Conservation (phyloP, 2,888 invertebrate genomes). For the Phania funesta region DNA sequence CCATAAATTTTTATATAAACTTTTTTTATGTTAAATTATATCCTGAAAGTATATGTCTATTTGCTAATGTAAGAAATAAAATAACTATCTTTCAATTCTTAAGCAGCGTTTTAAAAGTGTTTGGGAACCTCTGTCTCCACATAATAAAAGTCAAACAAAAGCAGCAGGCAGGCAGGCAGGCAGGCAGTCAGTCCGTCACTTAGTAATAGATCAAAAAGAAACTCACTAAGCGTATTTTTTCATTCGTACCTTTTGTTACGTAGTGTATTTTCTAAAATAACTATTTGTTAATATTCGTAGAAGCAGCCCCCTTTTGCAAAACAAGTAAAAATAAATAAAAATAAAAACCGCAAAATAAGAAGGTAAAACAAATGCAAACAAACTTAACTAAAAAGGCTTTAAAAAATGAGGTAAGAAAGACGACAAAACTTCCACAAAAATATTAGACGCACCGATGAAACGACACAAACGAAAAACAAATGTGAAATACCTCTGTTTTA, state of each 20-base stretch:
- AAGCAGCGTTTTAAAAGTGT: background rate
- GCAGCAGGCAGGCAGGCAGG: constrained; percentile 40
- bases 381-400: constrained; percentile 3
- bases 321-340: constrained; percentile 20
- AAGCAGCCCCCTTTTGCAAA: constrained; percentile 40
- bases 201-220: constrained; percentile 34
- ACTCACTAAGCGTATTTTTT: background rate
- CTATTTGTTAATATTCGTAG: constrained; percentile 43
- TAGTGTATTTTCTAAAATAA: constrained; percentile 11
- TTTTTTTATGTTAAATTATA: too few species aligned
- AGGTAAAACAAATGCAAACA: constrained; percentile 18
- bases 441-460: constrained; percentile 22
- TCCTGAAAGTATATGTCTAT: too few species aligned
- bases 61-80: too few species aligned
- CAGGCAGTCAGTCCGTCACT: constrained; percentile 46
- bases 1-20: too few species aligned
- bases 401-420: constrained; percentile 6
- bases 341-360: constrained; percentile 35
- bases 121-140: constrained; percentile 9
- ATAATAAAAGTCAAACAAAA: constrained; percentile 37
- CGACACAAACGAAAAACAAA: constrained; percentile 1
- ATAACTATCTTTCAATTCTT: too few species aligned
- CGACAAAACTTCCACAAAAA: constrained; percentile 21
- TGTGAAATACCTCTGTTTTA: constrained; percentile 7
- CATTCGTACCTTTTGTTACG: constrained; percentile 8